Evolutionary conservation across 2,888 invertebrate genomes (phyloP).

Genomic region (Melieria crassipennis): DNA sequence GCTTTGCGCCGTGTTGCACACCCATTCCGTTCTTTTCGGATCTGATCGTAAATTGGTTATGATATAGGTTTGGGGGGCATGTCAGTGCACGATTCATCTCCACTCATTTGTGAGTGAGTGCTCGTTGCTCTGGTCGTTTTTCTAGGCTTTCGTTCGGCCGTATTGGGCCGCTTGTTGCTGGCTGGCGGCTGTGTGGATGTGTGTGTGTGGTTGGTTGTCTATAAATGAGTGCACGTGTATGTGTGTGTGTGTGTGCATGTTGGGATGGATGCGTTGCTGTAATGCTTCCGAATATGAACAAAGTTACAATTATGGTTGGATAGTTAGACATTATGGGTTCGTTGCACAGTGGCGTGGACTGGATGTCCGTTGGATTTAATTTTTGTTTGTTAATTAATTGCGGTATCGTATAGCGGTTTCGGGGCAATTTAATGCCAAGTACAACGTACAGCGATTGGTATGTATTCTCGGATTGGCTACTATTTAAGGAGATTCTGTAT

Average conservation of each 20-base stretch:
- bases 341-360: slow-evolving; percentile 17
- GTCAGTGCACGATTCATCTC: slow-evolving; percentile 36
- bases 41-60: slow-evolving; percentile 28
- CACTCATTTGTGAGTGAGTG: slow-evolving; percentile 9
- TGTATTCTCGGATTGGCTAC: too few relatives aligned
- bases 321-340: slow-evolving; percentile 22
- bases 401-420: too few relatives aligned
- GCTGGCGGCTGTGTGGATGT: neutral
- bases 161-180: neutral
- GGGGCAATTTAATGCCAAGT: too few relatives aligned
- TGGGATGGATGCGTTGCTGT: neutral
- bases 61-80: slow-evolving; percentile 25
- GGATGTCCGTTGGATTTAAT: too few relatives aligned
- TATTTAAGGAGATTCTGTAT: too few relatives aligned
- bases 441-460: too few relatives aligned
- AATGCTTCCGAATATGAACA: slow-evolving; percentile 34
- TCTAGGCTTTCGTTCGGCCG: neutral
- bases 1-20: neutral
- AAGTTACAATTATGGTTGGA: slow-evolving; percentile 20
- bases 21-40: neutral
- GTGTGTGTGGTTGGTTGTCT: neutral
- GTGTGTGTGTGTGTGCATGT: neutral
- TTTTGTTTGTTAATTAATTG: too few relatives aligned
- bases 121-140: neutral
- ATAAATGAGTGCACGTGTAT: neutral